Evolutionary conservation across 2,888 invertebrate genomes (phyloP).

Genomic region (Phyto melanocephala): DNA sequence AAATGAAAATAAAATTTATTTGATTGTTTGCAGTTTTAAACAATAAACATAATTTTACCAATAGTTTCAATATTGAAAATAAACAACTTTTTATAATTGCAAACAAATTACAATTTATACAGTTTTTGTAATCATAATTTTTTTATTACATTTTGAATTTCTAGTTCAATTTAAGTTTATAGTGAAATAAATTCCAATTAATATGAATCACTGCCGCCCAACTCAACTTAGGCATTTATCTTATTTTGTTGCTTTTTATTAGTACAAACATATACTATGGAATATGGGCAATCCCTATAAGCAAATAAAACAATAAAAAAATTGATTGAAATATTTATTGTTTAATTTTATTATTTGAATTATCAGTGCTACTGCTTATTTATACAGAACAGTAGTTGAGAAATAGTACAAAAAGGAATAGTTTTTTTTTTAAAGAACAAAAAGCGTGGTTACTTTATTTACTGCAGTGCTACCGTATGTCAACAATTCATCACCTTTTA

Average conservation of each 20-base stretch:
- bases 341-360: no score
- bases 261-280: not conserved
- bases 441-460: no score
- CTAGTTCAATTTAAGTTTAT: constrained; percentile 15
- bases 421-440: no score
- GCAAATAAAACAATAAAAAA: constrained; percentile 9
- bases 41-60: not conserved
- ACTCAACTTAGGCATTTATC: not conserved
- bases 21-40: not conserved
- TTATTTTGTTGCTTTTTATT: not conserved
- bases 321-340: not conserved
- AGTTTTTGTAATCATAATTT: not conserved
- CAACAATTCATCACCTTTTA: no score
- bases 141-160: no score
- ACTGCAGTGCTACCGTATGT: no score
- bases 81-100: no score
- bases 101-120: no score
- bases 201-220: constrained; percentile 27
- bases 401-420: no score
- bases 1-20: constrained; percentile 11
- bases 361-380: no score
- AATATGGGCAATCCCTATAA: not conserved
- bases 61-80: not conserved
- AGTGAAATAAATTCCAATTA: constrained; percentile 24
- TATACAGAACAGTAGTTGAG: no score